Conservation (phyloP, 1,140 invertebrate species). For the Cydia fagiglandana region DNA sequence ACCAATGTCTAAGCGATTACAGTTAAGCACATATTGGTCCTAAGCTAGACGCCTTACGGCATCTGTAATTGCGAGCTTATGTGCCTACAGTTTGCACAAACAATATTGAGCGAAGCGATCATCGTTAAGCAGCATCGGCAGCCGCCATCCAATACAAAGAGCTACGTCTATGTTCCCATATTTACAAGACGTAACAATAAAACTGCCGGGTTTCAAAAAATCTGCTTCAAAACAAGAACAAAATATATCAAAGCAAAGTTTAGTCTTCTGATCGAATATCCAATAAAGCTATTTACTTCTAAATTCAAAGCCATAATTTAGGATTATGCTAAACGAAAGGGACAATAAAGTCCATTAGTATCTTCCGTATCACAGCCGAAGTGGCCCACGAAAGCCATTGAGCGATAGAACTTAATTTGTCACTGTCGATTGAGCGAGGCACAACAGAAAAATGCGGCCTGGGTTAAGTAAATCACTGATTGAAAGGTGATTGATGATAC, state of each 20-base stretch:
- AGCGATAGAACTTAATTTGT: slow-evolving; percentile 41
- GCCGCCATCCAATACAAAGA: background rate
- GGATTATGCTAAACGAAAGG: slow-evolving; percentile 26
- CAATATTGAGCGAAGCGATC: background rate
- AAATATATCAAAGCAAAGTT: slow-evolving; percentile 14
- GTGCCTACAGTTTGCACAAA: background rate
- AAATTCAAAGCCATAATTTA: slow-evolving; percentile 18
- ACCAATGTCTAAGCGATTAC: slow-evolving; percentile 20
- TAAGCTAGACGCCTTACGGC: background rate
- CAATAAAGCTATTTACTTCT: background rate
- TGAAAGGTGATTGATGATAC: slow-evolving; percentile 43
- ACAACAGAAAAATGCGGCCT: slow-evolving; percentile 38
- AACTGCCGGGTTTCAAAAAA: background rate
- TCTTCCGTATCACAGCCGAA: slow-evolving; percentile 18
- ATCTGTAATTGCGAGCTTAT: background rate
- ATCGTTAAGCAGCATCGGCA: background rate
- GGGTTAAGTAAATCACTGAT: slow-evolving; percentile 42
- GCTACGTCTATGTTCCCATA: background rate
- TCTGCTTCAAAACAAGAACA: background rate
- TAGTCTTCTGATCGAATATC: background rate
- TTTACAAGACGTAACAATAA: background rate
- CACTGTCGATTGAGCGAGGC: slow-evolving; percentile 38
- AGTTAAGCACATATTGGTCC: background rate
- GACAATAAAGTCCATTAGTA: slow-evolving; percentile 28
- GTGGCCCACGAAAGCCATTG: slow-evolving; percentile 27